Evolutionary conservation across 2,888 invertebrate genomes (phyloP).

Genomic region (Cheilosia grossa): DNA sequence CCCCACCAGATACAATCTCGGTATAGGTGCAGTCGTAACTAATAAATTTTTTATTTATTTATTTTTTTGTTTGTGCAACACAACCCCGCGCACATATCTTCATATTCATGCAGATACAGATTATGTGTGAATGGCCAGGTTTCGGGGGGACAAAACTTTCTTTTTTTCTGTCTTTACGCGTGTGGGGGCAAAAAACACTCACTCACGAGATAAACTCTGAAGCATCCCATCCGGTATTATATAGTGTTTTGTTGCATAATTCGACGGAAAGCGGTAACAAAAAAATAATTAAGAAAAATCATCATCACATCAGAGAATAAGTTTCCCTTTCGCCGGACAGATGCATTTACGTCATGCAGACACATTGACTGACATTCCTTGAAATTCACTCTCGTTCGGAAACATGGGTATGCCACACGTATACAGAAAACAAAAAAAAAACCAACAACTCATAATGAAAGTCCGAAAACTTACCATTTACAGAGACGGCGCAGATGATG

Average conservation of each 20-base stretch:
- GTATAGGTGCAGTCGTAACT: conserved; percentile 28
- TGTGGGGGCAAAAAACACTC: conserved; percentile 37
- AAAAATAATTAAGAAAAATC: not conserved
- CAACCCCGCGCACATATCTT: conserved; percentile 14
- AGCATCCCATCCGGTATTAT: conserved; percentile 41
- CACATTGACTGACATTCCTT: conserved; percentile 38
- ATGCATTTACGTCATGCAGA: conserved; percentile 29
- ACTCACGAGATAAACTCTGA: conserved; percentile 25
- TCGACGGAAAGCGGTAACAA: not conserved
- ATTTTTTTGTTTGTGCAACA: conserved; percentile 71
- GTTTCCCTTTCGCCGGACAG: conserved; percentile 24
- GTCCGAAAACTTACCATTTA: conserved; percentile 70
- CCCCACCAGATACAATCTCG: not conserved
- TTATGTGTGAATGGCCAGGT: conserved; percentile 6
- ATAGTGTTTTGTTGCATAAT: conserved; percentile 33
- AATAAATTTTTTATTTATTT: conserved; percentile 24
- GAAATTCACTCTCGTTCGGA: conserved; percentile 47
- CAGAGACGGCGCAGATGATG: conserved; percentile 45
- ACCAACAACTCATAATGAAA: conserved; percentile 54
- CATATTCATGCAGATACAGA: conserved; percentile 20
- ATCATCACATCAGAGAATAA: conserved; percentile 19
- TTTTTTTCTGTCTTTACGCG: conserved; percentile 22
- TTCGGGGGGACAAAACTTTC: conserved; percentile 36
- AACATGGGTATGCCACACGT: conserved; percentile 31
- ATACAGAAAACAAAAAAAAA: conserved; percentile 32